A percentile compares a stretch with the other conserved stretches of the same genome.
Conservation (phyloP, 2,797 vertebrate genomes). For the Scolopax rusticola region DNA sequence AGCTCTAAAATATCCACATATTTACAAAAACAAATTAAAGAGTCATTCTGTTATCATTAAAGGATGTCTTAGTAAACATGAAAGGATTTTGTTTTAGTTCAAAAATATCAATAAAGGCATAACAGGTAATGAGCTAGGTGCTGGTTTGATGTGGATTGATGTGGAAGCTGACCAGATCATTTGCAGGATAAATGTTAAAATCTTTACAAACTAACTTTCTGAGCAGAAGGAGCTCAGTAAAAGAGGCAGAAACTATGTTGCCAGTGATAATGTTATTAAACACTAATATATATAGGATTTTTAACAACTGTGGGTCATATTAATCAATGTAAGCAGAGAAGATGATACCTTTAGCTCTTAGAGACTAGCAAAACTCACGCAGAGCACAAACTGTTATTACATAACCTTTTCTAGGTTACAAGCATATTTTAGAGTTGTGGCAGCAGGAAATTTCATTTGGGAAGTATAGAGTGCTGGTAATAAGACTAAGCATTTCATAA, state of each 20-base stretch:
- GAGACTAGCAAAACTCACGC: accelerated
- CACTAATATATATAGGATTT: neutral
- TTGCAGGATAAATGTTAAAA: neutral
- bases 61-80: neutral
- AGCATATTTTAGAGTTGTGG: neutral
- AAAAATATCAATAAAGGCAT: neutral
- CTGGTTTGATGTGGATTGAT: neutral
- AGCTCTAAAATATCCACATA: neutral
- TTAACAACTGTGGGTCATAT: neutral
- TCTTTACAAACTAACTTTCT: neutral
- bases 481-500: neutral
- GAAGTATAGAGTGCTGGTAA: accelerated
- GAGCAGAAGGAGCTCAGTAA: neutral
- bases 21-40: neutral
- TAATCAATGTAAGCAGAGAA: neutral
- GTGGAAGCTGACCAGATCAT: neutral
- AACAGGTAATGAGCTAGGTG: accelerated
- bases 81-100: neutral
- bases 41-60: neutral
- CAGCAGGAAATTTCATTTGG: neutral
- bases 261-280: neutral
- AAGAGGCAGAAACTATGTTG: neutral
- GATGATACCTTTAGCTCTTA: accelerated
- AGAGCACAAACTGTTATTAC: neutral
- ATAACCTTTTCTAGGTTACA: accelerated